A percentile compares a stretch with the other conserved stretches of the same genome.
phyloP scores from a whole-genome alignment of 2,797 vertebrate species.

The Rachycentron canadum region DNA sequence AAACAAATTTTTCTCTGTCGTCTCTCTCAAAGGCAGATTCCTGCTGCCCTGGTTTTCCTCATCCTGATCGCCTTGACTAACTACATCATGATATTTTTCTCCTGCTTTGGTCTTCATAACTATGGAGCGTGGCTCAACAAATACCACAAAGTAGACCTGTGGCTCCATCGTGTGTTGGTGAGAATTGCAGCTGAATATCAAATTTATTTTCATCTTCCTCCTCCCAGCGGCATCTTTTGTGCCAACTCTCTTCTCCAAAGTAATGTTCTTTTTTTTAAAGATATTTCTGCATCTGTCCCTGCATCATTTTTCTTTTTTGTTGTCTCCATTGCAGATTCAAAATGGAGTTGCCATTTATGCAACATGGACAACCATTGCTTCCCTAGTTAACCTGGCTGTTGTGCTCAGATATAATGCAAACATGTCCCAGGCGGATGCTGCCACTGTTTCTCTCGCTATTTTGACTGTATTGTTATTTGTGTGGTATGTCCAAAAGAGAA shows the following conservation, averaged over 20 bases:
- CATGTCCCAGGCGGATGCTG: slow-evolving; percentile 65
- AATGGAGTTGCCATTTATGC: slow-evolving; percentile 87
- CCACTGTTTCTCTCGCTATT: slow-evolving; percentile 70
- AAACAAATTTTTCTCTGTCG: slow-evolving; percentile 8
- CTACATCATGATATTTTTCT: slow-evolving; percentile 80
- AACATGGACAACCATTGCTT: slow-evolving; percentile 88
- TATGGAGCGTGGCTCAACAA: slow-evolving; percentile 83
- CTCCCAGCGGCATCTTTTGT: background rate
- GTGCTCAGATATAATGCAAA: slow-evolving; percentile 81
- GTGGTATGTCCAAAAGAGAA: slow-evolving; percentile 70
- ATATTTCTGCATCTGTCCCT: background rate
- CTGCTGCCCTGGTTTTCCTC: slow-evolving; percentile 82
- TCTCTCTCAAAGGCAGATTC: slow-evolving; percentile 77
- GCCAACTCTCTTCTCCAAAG: background rate
- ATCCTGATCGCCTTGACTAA: slow-evolving; percentile 80
- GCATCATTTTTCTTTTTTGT: background rate
- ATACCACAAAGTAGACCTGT: slow-evolving; percentile 86
- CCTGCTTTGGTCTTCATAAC: slow-evolving; percentile 71
- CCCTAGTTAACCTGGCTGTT: slow-evolving; percentile 85
- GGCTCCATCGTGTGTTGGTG: slow-evolving; percentile 87
- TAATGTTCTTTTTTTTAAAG: background rate
- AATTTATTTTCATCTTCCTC: background rate
- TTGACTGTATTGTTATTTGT: slow-evolving; percentile 60
- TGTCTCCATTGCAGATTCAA: slow-evolving; percentile 80
- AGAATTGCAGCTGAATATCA: slow-evolving; percentile 26